Conservation (phyloP, 2,888 invertebrate genomes). For the Eumerus sabulonum region DNA sequence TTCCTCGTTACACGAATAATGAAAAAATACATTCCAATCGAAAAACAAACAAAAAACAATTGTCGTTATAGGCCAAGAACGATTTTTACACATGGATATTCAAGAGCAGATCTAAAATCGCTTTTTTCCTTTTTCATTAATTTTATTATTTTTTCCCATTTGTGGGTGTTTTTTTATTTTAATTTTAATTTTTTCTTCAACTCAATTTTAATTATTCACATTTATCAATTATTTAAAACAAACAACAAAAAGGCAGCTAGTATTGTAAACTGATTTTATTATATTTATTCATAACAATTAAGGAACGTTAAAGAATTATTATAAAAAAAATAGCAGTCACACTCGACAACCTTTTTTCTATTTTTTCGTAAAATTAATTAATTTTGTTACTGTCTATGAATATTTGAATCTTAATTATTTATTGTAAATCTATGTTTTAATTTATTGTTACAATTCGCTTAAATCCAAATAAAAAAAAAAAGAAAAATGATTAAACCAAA, state of each 20-base stretch:
- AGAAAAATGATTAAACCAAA: conserved; percentile 25
- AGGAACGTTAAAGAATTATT: conserved; percentile 14
- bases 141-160: conserved; percentile 9
- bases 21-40: conserved; percentile 61
- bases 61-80: conserved; percentile 73
- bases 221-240: too few species aligned
- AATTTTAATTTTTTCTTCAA: conserved; percentile 39
- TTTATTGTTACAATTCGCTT: conserved; percentile 8
- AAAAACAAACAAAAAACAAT: conserved; percentile 49
- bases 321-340: conserved; percentile 14
- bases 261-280: conserved; percentile 17
- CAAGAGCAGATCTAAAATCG: conserved; percentile 69
- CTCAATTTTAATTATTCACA: conserved; percentile 2
- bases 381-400: conserved; percentile 8
- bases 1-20: conserved; percentile 12
- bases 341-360: conserved; percentile 35
- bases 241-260: conserved; percentile 44
- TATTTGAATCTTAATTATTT: not conserved
- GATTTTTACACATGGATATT: conserved; percentile 74
- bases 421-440: too few species aligned
- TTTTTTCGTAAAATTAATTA: conserved; percentile 28
- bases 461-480: conserved; percentile 21
- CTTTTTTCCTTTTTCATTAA: not conserved
- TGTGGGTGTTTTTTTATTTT: conserved; percentile 15
- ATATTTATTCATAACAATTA: conserved; percentile 53